These are phyloP conservation scores for Abrostola tripartita DNA, from an alignment of 2,888 invertebrate species.

Conservation along the genomic window DNA sequence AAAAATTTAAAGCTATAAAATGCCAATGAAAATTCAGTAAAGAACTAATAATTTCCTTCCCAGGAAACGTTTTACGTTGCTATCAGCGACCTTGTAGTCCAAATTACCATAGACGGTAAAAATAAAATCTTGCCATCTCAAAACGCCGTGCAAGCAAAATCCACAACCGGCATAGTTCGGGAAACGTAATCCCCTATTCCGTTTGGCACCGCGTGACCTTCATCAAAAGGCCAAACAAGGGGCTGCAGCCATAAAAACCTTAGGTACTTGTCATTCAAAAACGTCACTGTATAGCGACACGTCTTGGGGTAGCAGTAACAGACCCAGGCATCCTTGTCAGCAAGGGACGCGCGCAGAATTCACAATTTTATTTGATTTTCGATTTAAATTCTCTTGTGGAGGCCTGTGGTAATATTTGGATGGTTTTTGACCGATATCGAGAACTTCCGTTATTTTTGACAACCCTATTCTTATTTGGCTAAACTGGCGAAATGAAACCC, in stretches of 20 bases:
- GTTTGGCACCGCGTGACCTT: slow-evolving; percentile 48
- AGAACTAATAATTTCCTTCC: too few species aligned
- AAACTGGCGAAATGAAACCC: too few species aligned
- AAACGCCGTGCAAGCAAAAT: slow-evolving; percentile 24
- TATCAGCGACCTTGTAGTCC: background rate
- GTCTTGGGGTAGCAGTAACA: slow-evolving; percentile 63
- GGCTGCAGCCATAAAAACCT: slow-evolving; percentile 71
- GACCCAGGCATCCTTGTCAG: slow-evolving; percentile 58
- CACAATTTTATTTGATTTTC: slow-evolving; percentile 74
- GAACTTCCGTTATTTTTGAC: slow-evolving; percentile 13
- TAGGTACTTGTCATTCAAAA: slow-evolving; percentile 74
- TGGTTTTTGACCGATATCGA: slow-evolving; percentile 39
- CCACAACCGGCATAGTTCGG: slow-evolving; percentile 11
- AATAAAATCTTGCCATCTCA: slow-evolving; percentile 5
- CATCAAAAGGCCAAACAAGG: slow-evolving; percentile 63
- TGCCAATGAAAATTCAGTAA: too few species aligned
- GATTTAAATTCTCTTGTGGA: slow-evolving; percentile 65
- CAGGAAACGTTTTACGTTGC: background rate
- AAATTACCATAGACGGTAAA: slow-evolving; percentile 5
- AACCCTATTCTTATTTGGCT: too few species aligned
- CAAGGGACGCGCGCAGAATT: slow-evolving; percentile 65
- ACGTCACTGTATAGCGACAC: slow-evolving; percentile 64
- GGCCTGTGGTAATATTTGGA: slow-evolving; percentile 50
- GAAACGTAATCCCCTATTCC: slow-evolving; percentile 50
- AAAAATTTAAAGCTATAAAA: too few species aligned